Conservation (phyloP, 2,113 vertebrate genomes). For the Aspidoscelis tigris region DNA sequence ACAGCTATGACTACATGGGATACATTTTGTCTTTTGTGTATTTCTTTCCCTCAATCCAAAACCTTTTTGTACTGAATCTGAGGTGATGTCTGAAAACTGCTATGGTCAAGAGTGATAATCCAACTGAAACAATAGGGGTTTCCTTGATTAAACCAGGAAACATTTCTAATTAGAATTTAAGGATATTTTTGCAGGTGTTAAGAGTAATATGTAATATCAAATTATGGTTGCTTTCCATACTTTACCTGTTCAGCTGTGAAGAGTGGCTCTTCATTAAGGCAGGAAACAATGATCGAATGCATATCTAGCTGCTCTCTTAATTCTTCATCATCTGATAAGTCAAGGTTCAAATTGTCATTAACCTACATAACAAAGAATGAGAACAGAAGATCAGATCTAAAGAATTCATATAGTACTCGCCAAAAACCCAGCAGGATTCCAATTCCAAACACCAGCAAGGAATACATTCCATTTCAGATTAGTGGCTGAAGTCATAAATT, state of each 20-base stretch:
- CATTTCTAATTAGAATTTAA: background rate
- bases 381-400: background rate
- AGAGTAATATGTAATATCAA: constrained; percentile 2
- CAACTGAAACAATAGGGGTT: background rate
- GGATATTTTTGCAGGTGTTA: background rate
- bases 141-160: background rate
- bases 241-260: constrained; percentile 96
- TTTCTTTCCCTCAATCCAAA: background rate
- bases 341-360: constrained; percentile 86
- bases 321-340: constrained; percentile 95
- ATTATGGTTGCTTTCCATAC: background rate
- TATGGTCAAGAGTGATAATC: background rate
- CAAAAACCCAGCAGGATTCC: background rate
- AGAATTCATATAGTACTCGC: background rate
- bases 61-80: background rate
- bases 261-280: constrained; percentile 91
- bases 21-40: background rate
- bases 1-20: background rate
- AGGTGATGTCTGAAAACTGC: background rate
- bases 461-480: background rate
- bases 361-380: constrained; percentile 72
- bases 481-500: background rate
- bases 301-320: constrained; percentile 96
- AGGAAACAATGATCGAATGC: constrained; percentile 98
- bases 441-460: background rate